phyloP scores from a whole-genome alignment of 1,140 invertebrate species.

The Drosophila sp. region DNA sequence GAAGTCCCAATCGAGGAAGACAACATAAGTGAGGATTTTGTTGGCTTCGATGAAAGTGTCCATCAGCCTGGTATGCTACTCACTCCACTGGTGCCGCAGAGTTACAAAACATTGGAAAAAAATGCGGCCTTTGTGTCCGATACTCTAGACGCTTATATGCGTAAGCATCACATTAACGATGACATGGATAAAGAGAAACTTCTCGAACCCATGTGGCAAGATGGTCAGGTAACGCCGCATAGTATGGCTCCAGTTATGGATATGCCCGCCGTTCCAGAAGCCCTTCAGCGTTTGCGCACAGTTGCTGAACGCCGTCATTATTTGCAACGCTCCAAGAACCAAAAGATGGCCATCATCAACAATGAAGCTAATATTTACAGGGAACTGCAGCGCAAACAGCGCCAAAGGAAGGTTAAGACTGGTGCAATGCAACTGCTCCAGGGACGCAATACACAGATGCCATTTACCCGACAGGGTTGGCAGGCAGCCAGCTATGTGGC shows the following conservation, averaged over 20 bases:
- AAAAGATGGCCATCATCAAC: slow-evolving; percentile 78
- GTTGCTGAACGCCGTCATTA: slow-evolving; percentile 74
- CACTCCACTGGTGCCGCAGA: slow-evolving; percentile 71
- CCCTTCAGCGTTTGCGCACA: slow-evolving; percentile 68
- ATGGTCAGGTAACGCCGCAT: slow-evolving; percentile 68
- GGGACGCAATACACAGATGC: slow-evolving; percentile 51
- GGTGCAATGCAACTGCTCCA: slow-evolving; percentile 61
- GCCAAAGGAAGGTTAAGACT: slow-evolving; percentile 65
- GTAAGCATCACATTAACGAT: slow-evolving; percentile 55
- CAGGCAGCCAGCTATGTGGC: slow-evolving; percentile 76
- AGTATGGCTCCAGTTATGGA: slow-evolving; percentile 69
- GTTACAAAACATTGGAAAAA: slow-evolving; percentile 44
- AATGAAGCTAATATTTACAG: slow-evolving; percentile 77
- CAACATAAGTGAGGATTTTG: slow-evolving; percentile 68
- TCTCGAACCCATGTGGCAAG: slow-evolving; percentile 66
- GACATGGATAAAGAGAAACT: slow-evolving; percentile 54
- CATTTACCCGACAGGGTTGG: slow-evolving; percentile 78
- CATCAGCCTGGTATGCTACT: slow-evolving; percentile 75
- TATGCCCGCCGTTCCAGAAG: slow-evolving; percentile 72
- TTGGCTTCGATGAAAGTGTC: slow-evolving; percentile 75
- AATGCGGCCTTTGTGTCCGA: slow-evolving; percentile 74
- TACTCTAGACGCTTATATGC: slow-evolving; percentile 69
- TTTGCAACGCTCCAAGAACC: slow-evolving; percentile 68
- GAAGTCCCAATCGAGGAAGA: slow-evolving; percentile 2
- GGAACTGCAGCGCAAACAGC: slow-evolving; percentile 72